Evolutionary conservation across 2,888 invertebrate species (phyloP), one percentile per base, ranked within the genome.

Genomic region (Rhodophaea formosa): DNA sequence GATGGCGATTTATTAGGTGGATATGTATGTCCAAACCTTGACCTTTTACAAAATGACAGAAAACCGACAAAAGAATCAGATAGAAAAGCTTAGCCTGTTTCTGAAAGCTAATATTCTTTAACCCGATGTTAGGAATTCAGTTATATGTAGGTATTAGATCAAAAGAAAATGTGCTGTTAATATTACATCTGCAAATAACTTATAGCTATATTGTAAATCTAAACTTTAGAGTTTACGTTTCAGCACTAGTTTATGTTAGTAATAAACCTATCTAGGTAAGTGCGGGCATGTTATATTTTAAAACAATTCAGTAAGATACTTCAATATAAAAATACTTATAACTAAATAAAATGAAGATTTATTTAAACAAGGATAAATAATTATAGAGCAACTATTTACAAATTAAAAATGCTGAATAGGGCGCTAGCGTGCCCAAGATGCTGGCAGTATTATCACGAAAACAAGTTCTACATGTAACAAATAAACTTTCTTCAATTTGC

Each of bases 261-360:
- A 30, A 53, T 44, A 53, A 53, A 53, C 30, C 14, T 53, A 53
- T 30, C 29, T 53, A 43, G 42, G 23, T 43, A 43, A 35, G 32
- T 35, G 51, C 35, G 35, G 7, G 35, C 16, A 49, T 8, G 32
- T 49, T 32, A 32, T 49, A 35, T 32, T 52, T 46, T 29, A 46
- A 5, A 10, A 46, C 46, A 46, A 12, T n/a, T 12, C 39, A 39
- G 5, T 39, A 12, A 39, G 23, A 5, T 23, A 3, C 23, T 3
- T 23, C 23, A 3, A 23, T 3, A 5, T 23, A 23, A 23, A 23
- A 23, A 3, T 23, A 23, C 2, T 5, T 23, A 23, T 3, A 5
- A 23, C 3, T 23, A 23, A 23, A 23, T 23, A 23, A 23, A 23
- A 23, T 23, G 23, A 23, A 23, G 23, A 23, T 23, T 23, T 23